Conservation (phyloP, 2,113 vertebrate genomes). For the Daboia siamensis region DNA sequence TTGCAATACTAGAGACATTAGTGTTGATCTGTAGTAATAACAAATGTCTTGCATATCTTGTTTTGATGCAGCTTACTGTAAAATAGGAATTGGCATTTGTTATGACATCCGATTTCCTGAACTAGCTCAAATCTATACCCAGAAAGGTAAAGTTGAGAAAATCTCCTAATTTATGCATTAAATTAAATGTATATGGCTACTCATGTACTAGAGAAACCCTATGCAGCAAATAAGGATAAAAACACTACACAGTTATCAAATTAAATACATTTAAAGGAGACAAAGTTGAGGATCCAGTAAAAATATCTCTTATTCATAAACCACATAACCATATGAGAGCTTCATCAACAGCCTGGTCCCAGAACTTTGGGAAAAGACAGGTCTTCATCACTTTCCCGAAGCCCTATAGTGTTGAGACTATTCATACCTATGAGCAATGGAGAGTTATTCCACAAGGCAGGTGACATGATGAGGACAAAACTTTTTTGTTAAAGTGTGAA, state of each 20-base stretch:
- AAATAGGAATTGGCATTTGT: slow-evolving; percentile 94
- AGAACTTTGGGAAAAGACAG: neutral
- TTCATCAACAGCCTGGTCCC: neutral
- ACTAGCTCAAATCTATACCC: slow-evolving; percentile 90
- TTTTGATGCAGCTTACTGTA: slow-evolving; percentile 86
- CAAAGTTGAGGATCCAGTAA: neutral
- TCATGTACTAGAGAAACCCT: neutral
- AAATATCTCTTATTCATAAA: neutral
- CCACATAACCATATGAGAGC: too few species aligned
- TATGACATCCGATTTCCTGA: slow-evolving; percentile 96
- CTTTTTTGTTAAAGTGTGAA: too few species aligned
- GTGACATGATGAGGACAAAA: too few species aligned
- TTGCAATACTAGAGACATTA: neutral
- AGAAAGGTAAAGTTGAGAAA: slow-evolving; percentile 77
- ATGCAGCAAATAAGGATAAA: neutral
- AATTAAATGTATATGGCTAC: neutral
- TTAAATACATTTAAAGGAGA: neutral
- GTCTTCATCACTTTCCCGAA: neutral
- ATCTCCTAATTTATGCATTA: neutral
- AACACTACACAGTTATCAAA: neutral
- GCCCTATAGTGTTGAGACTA: neutral
- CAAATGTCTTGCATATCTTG: slow-evolving; percentile 42
- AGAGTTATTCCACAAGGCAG: too few species aligned
- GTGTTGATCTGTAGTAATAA: neutral
- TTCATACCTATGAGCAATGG: too few species aligned